phyloP scores from a whole-genome alignment of 2,113 vertebrate species.

The Peromyscus maniculatus region DNA sequence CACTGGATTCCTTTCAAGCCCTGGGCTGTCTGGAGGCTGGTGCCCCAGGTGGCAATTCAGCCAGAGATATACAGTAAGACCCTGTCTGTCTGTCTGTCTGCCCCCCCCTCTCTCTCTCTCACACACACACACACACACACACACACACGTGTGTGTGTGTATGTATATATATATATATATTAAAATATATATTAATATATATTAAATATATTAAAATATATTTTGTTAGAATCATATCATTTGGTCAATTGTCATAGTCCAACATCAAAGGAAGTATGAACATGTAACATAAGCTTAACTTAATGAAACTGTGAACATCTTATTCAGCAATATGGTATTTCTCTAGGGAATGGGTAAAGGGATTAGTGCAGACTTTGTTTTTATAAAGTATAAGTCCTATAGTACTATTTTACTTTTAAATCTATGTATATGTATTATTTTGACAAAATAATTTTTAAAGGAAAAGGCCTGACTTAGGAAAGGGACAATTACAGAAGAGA shows the following conservation, averaged over 20 bases:
- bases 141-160: no score
- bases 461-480: slow-evolving; percentile 19
- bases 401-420: slow-evolving; percentile 18
- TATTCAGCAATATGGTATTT: background rate
- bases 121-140: no score
- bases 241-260: background rate
- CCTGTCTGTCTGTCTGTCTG: background rate
- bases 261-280: background rate
- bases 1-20: no score
- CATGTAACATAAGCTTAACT: background rate
- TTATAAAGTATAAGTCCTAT: background rate
- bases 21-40: no score
- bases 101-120: no score
- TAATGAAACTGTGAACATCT: background rate
- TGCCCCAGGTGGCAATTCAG: background rate
- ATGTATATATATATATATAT: no score
- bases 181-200: no score
- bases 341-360: background rate
- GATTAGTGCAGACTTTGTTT: background rate
- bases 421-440: background rate
- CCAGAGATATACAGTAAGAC: background rate
- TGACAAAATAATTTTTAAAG: slow-evolving; percentile 45
- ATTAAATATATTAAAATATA: no score
- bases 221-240: background rate
- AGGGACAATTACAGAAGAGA: background rate